These are phyloP conservation scores for Alloscopus bannaensis DNA, from an alignment of 2,888 invertebrate genomes.

Conservation along the genomic window DNA sequence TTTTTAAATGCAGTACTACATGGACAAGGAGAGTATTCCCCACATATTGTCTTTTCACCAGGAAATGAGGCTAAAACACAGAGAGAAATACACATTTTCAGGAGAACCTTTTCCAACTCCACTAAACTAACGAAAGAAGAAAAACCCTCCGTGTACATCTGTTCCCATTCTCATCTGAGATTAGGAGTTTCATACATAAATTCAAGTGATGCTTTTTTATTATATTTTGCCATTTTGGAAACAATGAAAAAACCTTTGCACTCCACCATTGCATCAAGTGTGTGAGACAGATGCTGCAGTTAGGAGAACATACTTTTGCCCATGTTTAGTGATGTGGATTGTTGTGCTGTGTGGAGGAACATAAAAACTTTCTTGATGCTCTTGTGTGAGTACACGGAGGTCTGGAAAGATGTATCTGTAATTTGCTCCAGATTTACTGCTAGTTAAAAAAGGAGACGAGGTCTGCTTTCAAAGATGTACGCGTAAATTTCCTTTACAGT, in stretches of 20 bases:
- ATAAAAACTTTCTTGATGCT: too few species aligned
- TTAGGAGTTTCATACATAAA: slow-evolving; percentile 19
- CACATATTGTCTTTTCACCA: too few species aligned
- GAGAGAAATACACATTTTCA: too few species aligned
- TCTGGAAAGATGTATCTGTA: neutral
- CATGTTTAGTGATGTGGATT: too few species aligned
- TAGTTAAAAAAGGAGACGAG: slow-evolving; percentile 15
- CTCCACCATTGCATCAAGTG: too few species aligned
- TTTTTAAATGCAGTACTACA: neutral
- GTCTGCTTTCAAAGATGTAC: neutral
- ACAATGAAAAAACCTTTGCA: slow-evolving; percentile 12
- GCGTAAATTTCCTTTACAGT: neutral
- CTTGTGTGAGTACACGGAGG: neutral
- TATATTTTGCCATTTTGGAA: slow-evolving; percentile 12
- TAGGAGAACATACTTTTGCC: neutral
- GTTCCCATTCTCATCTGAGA: slow-evolving; percentile 25
- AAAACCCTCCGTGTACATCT: slow-evolving; percentile 15
- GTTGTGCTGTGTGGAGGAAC: too few species aligned
- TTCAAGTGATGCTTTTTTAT: slow-evolving; percentile 12
- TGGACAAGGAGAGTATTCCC: too few species aligned
- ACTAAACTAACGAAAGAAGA: neutral
- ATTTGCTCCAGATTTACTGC: slow-evolving; percentile 1
- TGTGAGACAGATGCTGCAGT: neutral
- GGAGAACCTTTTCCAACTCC: neutral
- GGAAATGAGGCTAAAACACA: too few species aligned